These are phyloP conservation scores for Percopsis omiscomaycus DNA, from an alignment of 2,797 vertebrate species.

Conservation along the genomic window DNA sequence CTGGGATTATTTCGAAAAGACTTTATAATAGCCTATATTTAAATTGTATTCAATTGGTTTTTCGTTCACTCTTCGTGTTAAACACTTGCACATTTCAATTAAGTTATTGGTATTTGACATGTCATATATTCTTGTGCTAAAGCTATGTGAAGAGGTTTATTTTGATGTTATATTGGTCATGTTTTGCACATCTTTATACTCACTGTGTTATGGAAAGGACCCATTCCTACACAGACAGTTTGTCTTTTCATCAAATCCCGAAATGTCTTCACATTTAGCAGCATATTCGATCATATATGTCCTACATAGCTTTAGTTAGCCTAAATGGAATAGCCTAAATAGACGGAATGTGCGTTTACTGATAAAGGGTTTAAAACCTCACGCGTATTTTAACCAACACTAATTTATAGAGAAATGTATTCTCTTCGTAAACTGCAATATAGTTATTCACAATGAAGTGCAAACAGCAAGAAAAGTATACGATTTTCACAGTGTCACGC, in stretches of 20 bases:
- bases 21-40: constrained; percentile 17
- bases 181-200: constrained; percentile 33
- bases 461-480: constrained; percentile 26
- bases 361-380: neutral
- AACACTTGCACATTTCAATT: constrained; percentile 50
- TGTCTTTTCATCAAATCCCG: neutral
- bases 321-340: too few species aligned
- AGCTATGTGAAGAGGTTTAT: constrained; percentile 34
- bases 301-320: too few species aligned
- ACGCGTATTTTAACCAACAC: constrained; percentile 24
- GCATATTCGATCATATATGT: too few species aligned
- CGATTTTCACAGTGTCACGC: constrained; percentile 51
- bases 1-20: constrained; percentile 59
- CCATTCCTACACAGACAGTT: neutral
- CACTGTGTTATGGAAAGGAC: constrained; percentile 1
- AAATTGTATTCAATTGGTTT: constrained; percentile 26
- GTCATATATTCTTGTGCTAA: constrained; percentile 30
- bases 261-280: too few species aligned
- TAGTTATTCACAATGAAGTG: constrained; percentile 41
- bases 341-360: constrained; percentile 3
- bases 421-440: constrained; percentile 42
- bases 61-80: constrained; percentile 45
- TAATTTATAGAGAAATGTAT: constrained; percentile 17
- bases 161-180: constrained; percentile 39
- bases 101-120: constrained; percentile 28